Evolutionary conservation across 2,797 vertebrate species (phyloP).

Genomic region (Nasua narica): DNA sequence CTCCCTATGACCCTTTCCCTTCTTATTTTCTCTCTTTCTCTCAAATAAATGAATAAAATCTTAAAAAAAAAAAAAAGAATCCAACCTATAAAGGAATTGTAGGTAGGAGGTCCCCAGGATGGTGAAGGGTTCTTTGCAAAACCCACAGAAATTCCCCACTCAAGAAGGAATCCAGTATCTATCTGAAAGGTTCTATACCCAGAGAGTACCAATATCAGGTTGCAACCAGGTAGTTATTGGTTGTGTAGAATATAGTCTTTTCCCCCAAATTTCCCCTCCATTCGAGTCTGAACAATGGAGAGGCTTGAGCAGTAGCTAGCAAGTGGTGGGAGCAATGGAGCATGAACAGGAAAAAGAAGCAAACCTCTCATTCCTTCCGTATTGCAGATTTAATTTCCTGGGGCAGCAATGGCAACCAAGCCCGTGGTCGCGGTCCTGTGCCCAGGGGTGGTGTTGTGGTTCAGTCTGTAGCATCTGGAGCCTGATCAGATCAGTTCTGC

Average conservation of each 20-base stretch:
- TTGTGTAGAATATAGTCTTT: not conserved
- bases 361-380: not conserved
- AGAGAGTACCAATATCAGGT: not conserved
- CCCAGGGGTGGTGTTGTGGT: not conserved
- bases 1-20: no score
- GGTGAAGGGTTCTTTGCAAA: not conserved
- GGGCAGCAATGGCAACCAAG: not conserved
- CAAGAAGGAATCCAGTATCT: not conserved
- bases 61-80: not conserved
- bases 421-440: not conserved
- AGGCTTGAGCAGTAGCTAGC: not conserved
- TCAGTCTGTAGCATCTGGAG: not conserved
- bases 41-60: no score
- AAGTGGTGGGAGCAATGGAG: not conserved
- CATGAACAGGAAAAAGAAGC: not conserved
- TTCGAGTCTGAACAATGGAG: not conserved
- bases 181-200: not conserved
- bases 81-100: not conserved
- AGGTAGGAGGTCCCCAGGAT: not conserved
- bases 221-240: not conserved
- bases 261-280: not conserved
- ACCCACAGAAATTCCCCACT: not conserved
- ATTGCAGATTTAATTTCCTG: not conserved
- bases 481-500: not conserved
- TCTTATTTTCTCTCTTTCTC: no score